Evolutionary conservation across 2,113 vertebrate species (phyloP), one percentile per base, ranked within the genome.

Genomic region (Rhabdomys dilectus): DNA sequence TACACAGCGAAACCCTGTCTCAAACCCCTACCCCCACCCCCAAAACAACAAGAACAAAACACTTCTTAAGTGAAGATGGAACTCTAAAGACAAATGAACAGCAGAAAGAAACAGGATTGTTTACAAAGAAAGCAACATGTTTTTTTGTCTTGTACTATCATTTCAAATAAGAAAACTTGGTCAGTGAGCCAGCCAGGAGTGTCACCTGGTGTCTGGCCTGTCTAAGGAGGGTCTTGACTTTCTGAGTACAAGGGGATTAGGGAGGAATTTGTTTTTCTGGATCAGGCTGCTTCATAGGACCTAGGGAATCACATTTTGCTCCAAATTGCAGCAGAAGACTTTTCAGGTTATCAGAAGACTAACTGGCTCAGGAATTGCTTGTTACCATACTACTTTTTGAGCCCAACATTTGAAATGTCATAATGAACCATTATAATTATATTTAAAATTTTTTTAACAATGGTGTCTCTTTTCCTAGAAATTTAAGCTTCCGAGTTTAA

Each of bases 401-500:
- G 39, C 31, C 56, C 42, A 94, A 66, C 31, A 84, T 92, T 77
- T 96, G 29, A 45, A 76, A n/a, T 91, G 31, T 56, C 60, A 2
- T 96, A 68, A 88, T 95, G 53, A 95, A 45, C 53, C 51, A 64
- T 78, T 96, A n/a, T 0, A 92, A 45, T 78, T 97, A 62, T 34
- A 91, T 96, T 91, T 94, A 88, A 93, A 95, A 95, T 66, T 89
- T 9, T 88, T 82, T 91, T 60, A 88, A 45, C 56, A 39, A 51
- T 84, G 31, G 22, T 93, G 31, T 88, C 53, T 92, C 58, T 93
- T 96, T 96, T 39, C 45, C 15, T 51, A 93, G 58, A 96, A 92
- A 80, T 82, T 96, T 95, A 95, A 94, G 26, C n/a, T 94, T 29
- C 64, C 5, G 64, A 24, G 58, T 66, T 91, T 89, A 93, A 51